Evolutionary conservation across 2,888 invertebrate genomes (phyloP), one percentile per base, ranked within the genome.

Genomic region (Amphipoea oculea): DNA sequence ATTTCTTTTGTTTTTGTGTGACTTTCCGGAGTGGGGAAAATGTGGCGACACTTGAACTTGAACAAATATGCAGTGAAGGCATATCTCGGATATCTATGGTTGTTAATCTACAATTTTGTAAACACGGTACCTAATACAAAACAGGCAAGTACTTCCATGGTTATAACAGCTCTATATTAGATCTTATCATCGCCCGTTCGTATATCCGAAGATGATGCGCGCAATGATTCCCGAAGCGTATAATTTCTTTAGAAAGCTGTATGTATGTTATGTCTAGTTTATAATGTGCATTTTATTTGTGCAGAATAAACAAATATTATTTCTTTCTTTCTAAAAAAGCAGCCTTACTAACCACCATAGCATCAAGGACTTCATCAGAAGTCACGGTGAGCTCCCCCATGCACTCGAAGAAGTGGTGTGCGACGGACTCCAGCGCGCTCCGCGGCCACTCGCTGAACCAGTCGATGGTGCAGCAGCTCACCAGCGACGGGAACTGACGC

Each of bases 381-480:
- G 98, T 97, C 72, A 98, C 97, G 69, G 97, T 96, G 65, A 98
- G 95, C 83, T 98, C 98, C 4, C 97, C 95, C 93, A 99, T 98
- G 82, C 98, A 97, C 60, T 96, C 92, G 88, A 98, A 97, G 92
- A 98, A 98, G 92, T 98, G 98, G 67, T 96, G 94, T 0, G 98
- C 98, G n/a, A 98, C 98, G 89, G 99, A 99, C 97, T 98, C 98
- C 48, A 99, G 96, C 0, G 99, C 99, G 0, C 98, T 97, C 89
- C 98, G 98, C 0, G 99, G 99, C 99, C 99, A 99, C 76, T 98
- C 98, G 95, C 98, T 98, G 95, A 99, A 99, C 99, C 99, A 99
- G 95, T 99, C 99, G 88, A 99, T 99, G 4, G 99, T 99, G 94
- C 99, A 99, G 92, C 99, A 99, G 95, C 99, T 99, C 57, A 99